Base-by-base conservation (phyloP, 2,888 invertebrate species). In the Nesidiocoris tenuis region DNA sequence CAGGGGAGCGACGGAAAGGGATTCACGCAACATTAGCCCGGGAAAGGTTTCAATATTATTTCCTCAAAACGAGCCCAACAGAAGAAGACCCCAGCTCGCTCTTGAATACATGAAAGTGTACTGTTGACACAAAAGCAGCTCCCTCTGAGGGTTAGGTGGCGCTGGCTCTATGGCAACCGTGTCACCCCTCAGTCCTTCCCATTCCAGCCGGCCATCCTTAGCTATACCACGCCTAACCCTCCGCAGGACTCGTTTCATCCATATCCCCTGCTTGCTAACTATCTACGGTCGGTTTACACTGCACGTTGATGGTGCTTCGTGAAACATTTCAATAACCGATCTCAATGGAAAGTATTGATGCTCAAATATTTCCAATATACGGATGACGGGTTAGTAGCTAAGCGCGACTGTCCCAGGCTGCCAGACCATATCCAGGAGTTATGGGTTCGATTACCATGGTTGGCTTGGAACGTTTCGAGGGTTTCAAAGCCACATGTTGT, bases 111-210 rank as follows among this genome's bases (percentile, higher is more conserved):
- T 72, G 72, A 39, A 72, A 61, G 72, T 61, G 63, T 63, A 72
- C 61, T 72, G 72, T 72, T 72, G 72, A 72, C 72, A 72, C 72
- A 72, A 63, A 70, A 72, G 72, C 39, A 39, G 39, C 39, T 39
- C 39, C 12, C 39, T 39, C 72, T 61, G 54, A 61, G 72, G 72
- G 72, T n/a, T 72, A 61, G 72, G 72, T 23, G 72, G 72, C 61
- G 72, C 39, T 72, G 56, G 70, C 39, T 72, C 72, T 72, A 72
- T 72, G 57, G 72, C 72, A 72, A 72, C 72, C 72, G 72, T 61
- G 61, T 61, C 72, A n/a, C 25, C 61, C 22, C 16, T 23, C 25
- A 39, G 39, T 12, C 39, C 39, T 12, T 39, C n/a, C n/a, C 5
- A 39, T 39, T 3, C 39, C 39, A 39, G 5, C 39, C n/a, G n/a